Base-by-base conservation (phyloP, 64 coral and sea anemone species). In the Trachythela sp. region DNA sequence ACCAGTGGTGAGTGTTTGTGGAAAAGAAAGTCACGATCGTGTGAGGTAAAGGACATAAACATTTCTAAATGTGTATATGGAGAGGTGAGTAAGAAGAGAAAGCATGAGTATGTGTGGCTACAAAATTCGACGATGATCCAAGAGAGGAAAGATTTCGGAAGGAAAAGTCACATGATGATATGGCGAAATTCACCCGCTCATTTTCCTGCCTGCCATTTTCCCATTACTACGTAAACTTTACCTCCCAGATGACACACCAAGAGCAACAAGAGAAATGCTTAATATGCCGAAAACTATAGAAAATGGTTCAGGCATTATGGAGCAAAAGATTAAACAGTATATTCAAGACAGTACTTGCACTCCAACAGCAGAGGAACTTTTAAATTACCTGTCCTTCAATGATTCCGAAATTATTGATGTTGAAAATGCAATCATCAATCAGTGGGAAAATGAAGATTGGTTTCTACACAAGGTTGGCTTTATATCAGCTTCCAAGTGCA, bases 401-500 rank as follows among this genome's bases (percentile, higher is more conserved):
- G 71, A 77, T 27, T 32, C 71, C 29, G 71, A 77, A 77, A 77
- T 77, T 4, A 38, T 4, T 15, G 13, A 77, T 32, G 71, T 77
- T 3, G 71, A 77, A 77, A 77, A 32, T 2, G 29, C 71, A 22
- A 77, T n/a, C 26, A 3, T 77, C 3, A 77, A 77, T 13, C 71
- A 77, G 29, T 77, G 71, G 71, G 7, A 77, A 34, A 34, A n/a
- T 38, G 36, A 77, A 32, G 30, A 77, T 32, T 77, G 71, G 71
- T 77, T 77, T 35, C 13, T 33, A 32, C 71, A 77, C 36, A 77
- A 77, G 26, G 36, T 38, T 35, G 71, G 71, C 71, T 77, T 77
- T 77, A 32, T 77, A 13, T 77, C 71, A 77, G 71, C 71, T 4
- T 77, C 71, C 11, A 77, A 77, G 26, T 77, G 71, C 31, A 77